Conservation (phyloP, 2,113 vertebrate genomes). For the Cygnus buccinator region DNA sequence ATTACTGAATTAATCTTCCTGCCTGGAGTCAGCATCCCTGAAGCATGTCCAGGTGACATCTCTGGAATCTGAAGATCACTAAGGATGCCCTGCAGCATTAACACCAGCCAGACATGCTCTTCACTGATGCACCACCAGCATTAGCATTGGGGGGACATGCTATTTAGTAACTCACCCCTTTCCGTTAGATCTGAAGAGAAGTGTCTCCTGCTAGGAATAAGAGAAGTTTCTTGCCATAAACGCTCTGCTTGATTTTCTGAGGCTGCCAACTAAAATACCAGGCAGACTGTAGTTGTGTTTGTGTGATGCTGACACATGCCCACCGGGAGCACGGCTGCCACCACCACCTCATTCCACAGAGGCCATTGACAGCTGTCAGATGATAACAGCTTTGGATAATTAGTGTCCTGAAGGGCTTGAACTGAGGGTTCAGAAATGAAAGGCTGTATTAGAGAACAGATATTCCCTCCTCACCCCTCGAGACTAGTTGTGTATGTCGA, state of each 20-base stretch:
- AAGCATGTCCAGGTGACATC: neutral
- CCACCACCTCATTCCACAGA: neutral
- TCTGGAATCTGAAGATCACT: neutral
- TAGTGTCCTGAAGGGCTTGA: conserved; percentile 58
- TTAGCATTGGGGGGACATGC: fast-evolving
- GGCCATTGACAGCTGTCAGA: conserved; percentile 34
- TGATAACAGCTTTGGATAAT: conserved; percentile 51
- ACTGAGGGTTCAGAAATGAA: conserved; percentile 37
- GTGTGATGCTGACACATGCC: neutral
- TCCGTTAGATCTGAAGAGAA: neutral
- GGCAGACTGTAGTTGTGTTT: neutral
- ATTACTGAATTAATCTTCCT: neutral
- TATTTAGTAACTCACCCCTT: neutral
- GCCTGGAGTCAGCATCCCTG: neutral
- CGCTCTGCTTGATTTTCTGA: neutral
- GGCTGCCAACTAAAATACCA: conserved; percentile 10
- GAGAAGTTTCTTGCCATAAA: neutral
- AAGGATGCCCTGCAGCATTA: neutral
- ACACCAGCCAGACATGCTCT: fast-evolving
- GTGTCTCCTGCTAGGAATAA: neutral
- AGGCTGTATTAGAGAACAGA: conserved; percentile 32
- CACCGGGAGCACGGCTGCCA: neutral
- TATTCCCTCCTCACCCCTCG: neutral
- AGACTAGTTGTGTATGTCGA: neutral
- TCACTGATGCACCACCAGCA: neutral